Base-by-base conservation (phyloP, 2,888 invertebrate genomes). In the Synanthedon formicaeformis region DNA sequence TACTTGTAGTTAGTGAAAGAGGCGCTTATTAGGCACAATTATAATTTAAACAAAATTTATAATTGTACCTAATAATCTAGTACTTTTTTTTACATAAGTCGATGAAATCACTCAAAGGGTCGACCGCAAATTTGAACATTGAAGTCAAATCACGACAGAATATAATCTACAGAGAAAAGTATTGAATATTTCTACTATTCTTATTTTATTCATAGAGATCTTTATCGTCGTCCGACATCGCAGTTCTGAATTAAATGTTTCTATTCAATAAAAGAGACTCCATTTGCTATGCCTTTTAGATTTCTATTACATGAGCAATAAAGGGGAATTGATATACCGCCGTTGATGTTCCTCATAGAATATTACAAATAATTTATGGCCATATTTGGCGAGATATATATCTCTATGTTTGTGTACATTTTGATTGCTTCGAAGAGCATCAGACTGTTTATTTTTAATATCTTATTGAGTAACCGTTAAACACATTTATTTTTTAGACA, bases 251-350 rank as follows among this genome's bases (percentile, higher is more conserved):
- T 73, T 75, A 72, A 75, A 70, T 69, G 66, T 61, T 70, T 69
- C 68, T 76, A 80, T 83, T 83, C 79, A 84, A 84, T 84, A 78
- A 77, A 75, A 64, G 64, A 65, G 60, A 70, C 70, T 66, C 63
- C 67, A 76, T 76, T 70, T 66, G 67, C 65, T 62, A 73, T 73
- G 69, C 65, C 69, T 71, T 79, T 79, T 78, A 78, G 81, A 69
- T 80, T 81, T 82, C 84, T 80, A 83, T 85, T 80, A 82, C 69
- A 57, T 60, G 57, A 58, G 58, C 64, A 62, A 62, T 69, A 67
- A 69, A 71, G 70, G 76, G 73, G 71, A 75, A 72, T 71, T 71
- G 74, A 74, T 73, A 59, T 51, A 50, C 40, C 18, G 14, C 23
- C 41, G 40, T 40, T 14, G 50, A 52, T 53, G 56, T 59, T 62